phyloP scores from a whole-genome alignment of 2,113 vertebrate genomes.

The Indicator maculatus region DNA sequence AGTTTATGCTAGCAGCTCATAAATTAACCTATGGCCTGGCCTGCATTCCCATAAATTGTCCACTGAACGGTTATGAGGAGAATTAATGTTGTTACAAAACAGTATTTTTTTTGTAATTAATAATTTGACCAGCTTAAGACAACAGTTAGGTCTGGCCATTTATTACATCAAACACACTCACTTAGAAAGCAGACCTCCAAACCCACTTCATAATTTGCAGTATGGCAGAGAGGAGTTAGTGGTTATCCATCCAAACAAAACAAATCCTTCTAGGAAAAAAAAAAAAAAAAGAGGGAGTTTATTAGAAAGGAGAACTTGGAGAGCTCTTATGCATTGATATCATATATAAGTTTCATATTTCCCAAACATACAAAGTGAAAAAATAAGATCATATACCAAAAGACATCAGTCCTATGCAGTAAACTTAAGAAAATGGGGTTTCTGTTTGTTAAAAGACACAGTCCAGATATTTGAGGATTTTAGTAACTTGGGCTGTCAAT shows the following conservation, averaged over 20 bases:
- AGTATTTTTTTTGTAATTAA: neutral
- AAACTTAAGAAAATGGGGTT: neutral
- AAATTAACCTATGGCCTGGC: neutral
- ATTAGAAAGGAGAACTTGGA: conserved; percentile 14
- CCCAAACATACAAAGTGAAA: conserved; percentile 14
- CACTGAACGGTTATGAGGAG: neutral
- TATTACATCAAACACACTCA: neutral
- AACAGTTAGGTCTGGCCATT: neutral
- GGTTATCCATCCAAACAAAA: conserved; percentile 45
- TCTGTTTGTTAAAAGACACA: conserved; percentile 7
- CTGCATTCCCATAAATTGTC: neutral
- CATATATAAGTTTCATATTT: neutral
- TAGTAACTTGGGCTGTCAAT: neutral
- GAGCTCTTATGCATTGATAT: neutral
- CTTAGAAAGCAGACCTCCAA: conserved; percentile 43
- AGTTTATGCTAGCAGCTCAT: neutral
- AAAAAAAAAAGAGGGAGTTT: neutral
- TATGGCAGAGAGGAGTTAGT: neutral
- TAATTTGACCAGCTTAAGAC: neutral
- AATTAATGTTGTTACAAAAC: neutral
- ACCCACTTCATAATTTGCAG: conserved; percentile 40
- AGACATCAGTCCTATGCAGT: neutral
- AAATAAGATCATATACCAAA: neutral
- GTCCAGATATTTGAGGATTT: neutral
- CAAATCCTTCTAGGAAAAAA: neutral